Percentiles rank a stretch among this genome's conserved stretches.
Conservation (phyloP, 2,888 invertebrate genomes). For the Agrotis ipsilon region DNA sequence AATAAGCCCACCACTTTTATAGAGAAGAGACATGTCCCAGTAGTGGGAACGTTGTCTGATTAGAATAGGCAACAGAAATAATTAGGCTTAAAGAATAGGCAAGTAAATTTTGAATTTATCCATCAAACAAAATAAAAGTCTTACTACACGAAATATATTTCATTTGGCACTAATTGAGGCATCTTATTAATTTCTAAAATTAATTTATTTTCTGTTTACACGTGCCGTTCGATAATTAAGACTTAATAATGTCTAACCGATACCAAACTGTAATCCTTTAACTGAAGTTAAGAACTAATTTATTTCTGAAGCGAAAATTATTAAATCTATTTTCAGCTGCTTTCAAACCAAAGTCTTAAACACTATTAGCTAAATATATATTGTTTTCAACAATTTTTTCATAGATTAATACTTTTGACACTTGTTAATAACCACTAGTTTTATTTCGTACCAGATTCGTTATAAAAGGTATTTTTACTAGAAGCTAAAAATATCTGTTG, state of each 20-base stretch:
- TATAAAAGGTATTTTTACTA: neutral
- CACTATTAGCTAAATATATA: slow-evolving; percentile 19
- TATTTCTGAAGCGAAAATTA: slow-evolving; percentile 23
- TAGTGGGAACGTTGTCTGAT: too few species aligned
- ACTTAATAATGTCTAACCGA: slow-evolving; percentile 1
- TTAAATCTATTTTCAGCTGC: neutral
- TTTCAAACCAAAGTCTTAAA: slow-evolving; percentile 15
- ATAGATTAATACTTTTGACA: slow-evolving; percentile 18
- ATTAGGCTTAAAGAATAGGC: neutral
- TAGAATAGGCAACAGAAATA: too few species aligned
- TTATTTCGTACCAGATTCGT: neutral
- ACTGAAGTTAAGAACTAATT: slow-evolving; percentile 6
- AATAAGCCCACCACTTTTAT: too few species aligned
- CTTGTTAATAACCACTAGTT: neutral
- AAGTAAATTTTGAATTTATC: neutral
- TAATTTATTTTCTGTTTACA: neutral
- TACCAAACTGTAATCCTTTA: slow-evolving; percentile 7
- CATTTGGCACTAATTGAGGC: neutral
- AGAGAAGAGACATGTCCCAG: too few species aligned
- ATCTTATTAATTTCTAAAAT: neutral
- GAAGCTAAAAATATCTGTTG: neutral
- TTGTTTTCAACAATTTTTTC: slow-evolving; percentile 11
- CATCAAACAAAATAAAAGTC: neutral
- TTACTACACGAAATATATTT: neutral
- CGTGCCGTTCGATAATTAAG: neutral